phyloP scores from a whole-genome alignment of 2,113 vertebrate species.

The Odocoileus hemionus region DNA sequence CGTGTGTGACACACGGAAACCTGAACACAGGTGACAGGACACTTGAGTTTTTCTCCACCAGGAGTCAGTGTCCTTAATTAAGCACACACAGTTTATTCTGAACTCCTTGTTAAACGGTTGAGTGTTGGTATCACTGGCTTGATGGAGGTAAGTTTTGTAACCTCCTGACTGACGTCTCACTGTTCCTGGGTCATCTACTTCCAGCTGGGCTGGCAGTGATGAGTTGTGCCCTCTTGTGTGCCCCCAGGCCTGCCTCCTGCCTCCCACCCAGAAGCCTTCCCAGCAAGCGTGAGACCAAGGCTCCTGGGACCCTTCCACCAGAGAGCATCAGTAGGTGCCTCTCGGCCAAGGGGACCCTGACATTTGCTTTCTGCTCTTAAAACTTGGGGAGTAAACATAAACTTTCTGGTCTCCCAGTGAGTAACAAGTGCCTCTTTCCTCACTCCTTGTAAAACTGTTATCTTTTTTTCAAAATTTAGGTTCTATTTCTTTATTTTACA shows the following conservation, averaged over 20 bases:
- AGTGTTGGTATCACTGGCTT: neutral
- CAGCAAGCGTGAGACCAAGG: rapidly evolving
- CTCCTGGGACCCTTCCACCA: conserved; percentile 71
- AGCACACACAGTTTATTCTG: neutral
- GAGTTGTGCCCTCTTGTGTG: neutral
- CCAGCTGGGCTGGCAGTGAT: neutral
- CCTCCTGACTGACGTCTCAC: neutral
- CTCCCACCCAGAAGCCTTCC: neutral
- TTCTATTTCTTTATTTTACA: conserved; percentile 77
- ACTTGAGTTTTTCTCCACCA: neutral
- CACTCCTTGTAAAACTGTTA: neutral
- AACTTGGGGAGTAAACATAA: neutral
- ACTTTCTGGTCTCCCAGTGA: neutral
- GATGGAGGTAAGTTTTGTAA: neutral
- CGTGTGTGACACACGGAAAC: neutral
- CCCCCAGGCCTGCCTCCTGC: neutral
- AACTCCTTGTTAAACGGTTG: neutral
- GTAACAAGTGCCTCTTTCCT: neutral
- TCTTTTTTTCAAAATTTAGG: neutral
- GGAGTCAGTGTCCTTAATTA: neutral
- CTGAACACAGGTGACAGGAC: neutral
- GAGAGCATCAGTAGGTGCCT: neutral
- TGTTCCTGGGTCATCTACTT: neutral
- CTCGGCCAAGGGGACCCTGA: neutral
- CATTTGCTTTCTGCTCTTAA: conserved; percentile 6